Evolutionary conservation across 1,140 invertebrate genomes (phyloP).

Genomic region (Cydia fagiglandana): DNA sequence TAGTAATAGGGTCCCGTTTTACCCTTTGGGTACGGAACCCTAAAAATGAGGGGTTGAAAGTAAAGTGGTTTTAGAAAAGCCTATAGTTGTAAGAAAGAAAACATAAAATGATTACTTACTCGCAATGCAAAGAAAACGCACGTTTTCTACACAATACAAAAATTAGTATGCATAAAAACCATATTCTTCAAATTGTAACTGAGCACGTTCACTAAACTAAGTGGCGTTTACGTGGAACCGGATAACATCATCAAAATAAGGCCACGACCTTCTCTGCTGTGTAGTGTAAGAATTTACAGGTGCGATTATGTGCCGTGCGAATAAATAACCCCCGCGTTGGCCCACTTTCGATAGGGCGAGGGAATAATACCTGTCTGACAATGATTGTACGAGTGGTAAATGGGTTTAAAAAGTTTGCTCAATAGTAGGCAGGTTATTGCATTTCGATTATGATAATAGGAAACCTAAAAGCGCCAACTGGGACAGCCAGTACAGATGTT

Average conservation of each 20-base stretch:
- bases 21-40: no score
- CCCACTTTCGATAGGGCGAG: neutral
- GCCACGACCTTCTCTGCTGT: constrained; percentile 11
- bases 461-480: no score
- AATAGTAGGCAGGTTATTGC: no score
- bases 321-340: constrained; percentile 12
- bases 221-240: constrained; percentile 2
- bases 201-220: constrained; percentile 4
- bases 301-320: constrained; percentile 7
- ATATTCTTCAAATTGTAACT: no score
- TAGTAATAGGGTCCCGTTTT: no score
- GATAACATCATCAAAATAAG: constrained; percentile 24
- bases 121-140: neutral
- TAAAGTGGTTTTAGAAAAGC: no score
- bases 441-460: no score
- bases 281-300: constrained; percentile 25
- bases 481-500: no score
- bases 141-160: neutral
- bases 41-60: no score
- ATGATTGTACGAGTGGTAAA: neutral
- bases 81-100: no score
- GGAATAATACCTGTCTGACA: neutral
- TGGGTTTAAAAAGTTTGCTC: neutral
- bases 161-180: no score
- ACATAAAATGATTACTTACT: no score